Percentiles rank a stretch among this genome's conserved stretches.
Conservation (phyloP, 2,797 vertebrate species). For the Calcarius lapponicus region DNA sequence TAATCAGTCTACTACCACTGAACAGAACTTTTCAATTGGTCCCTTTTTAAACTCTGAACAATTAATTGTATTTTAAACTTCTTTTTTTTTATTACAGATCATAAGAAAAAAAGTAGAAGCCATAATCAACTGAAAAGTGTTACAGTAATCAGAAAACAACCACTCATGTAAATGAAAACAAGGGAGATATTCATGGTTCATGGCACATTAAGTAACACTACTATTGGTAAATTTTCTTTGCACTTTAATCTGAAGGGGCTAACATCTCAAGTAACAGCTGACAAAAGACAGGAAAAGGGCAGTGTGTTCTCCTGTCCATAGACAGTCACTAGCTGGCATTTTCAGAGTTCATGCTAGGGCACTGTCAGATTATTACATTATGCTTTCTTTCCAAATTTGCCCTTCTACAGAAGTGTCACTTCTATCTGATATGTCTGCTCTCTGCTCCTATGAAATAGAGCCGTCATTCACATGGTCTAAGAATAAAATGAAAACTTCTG, state of each 20-base stretch:
- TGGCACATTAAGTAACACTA: background rate
- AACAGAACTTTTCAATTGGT: background rate
- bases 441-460: background rate
- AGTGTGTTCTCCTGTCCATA: background rate
- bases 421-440: background rate
- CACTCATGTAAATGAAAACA: background rate
- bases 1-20: background rate
- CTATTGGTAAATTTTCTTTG: background rate
- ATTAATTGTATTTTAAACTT: rapidly evolving
- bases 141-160: background rate
- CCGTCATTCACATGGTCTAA: background rate
- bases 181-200: background rate
- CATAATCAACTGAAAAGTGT: background rate
- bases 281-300: background rate
- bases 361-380: background rate
- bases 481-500: background rate
- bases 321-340: background rate
- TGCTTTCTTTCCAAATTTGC: background rate
- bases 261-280: background rate
- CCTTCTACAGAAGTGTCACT: background rate
- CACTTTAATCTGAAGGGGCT: background rate
- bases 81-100: background rate
- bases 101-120: background rate
- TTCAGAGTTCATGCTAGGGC: background rate
- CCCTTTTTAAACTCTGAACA: background rate